Evolutionary conservation across 2,888 invertebrate species (phyloP).

Genomic region (Malacosoma neustria): DNA sequence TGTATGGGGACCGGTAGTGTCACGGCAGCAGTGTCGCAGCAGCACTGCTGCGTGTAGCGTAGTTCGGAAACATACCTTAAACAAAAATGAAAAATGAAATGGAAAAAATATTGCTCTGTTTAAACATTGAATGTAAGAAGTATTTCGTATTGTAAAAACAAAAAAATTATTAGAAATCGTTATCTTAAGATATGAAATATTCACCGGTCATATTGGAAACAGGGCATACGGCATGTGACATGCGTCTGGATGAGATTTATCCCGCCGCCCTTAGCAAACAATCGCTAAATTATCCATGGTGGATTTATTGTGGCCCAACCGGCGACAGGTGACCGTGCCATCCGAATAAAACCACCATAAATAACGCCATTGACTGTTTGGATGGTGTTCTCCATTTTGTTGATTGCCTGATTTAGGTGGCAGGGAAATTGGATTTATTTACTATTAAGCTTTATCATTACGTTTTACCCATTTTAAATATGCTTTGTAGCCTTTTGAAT

Average conservation of each 20-base stretch:
- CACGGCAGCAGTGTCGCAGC: too few species aligned
- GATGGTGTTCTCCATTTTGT: constrained; percentile 8
- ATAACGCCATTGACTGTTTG: constrained; percentile 10
- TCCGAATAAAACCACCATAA: constrained; percentile 23
- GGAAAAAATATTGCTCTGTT: too few species aligned
- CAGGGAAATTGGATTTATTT: background rate
- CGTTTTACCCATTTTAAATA: too few species aligned
- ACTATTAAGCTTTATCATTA: too few species aligned
- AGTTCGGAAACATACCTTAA: too few species aligned
- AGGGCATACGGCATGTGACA: background rate
- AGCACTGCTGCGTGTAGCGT: too few species aligned
- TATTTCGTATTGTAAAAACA: too few species aligned
- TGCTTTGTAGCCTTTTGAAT: too few species aligned
- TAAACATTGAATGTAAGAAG: too few species aligned
- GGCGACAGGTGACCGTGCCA: constrained; percentile 21
- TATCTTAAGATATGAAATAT: background rate
- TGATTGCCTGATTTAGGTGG: constrained; percentile 7
- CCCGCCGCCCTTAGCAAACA: constrained; percentile 32
- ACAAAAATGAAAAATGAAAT: too few species aligned
- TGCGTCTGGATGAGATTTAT: constrained; percentile 11
- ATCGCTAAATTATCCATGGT: constrained; percentile 48
- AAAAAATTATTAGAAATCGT: too few species aligned
- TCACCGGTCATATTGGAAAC: background rate
- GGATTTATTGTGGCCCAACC: constrained; percentile 41
- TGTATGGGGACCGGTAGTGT: too few species aligned